These are phyloP conservation scores for Pterostichus niger DNA, from an alignment of 2,888 invertebrate species.

Conservation along the genomic window DNA sequence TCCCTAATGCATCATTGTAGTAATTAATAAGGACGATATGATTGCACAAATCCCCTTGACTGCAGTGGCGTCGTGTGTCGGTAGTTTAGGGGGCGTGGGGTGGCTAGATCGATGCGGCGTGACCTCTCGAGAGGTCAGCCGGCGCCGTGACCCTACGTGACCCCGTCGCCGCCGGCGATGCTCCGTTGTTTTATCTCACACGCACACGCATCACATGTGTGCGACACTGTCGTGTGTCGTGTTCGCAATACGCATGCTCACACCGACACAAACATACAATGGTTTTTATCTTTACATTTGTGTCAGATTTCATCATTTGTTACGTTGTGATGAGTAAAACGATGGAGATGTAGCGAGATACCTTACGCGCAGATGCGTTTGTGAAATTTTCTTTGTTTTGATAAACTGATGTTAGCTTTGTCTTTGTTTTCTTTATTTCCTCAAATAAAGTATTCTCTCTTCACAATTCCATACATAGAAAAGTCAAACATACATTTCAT, in stretches of 20 bases:
- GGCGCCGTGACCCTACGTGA: slow-evolving; percentile 49
- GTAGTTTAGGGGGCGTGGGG: background rate
- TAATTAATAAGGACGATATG: background rate
- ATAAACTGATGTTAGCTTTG: too few species aligned
- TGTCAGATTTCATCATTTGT: too few species aligned
- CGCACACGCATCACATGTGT: slow-evolving; percentile 9
- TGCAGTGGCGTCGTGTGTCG: background rate
- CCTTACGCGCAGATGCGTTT: background rate
- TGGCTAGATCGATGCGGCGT: slow-evolving; percentile 51
- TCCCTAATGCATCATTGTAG: background rate
- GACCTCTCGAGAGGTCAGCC: slow-evolving; percentile 53
- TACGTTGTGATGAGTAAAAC: too few species aligned
- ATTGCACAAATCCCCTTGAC: background rate
- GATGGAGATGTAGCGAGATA: background rate
- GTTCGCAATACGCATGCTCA: background rate
- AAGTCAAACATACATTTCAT: too few species aligned
- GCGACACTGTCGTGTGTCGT: slow-evolving; percentile 7
- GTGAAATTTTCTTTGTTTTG: too few species aligned
- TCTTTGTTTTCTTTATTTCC: too few species aligned
- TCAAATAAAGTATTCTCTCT: too few species aligned
- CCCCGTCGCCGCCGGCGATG: slow-evolving; percentile 11
- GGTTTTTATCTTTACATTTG: slow-evolving; percentile 23
- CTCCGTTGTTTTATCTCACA: background rate
- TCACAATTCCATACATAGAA: too few species aligned
- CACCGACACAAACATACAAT: slow-evolving; percentile 20